Conservation (phyloP, 2,888 invertebrate species). For the Ceriagrion tenellum region DNA sequence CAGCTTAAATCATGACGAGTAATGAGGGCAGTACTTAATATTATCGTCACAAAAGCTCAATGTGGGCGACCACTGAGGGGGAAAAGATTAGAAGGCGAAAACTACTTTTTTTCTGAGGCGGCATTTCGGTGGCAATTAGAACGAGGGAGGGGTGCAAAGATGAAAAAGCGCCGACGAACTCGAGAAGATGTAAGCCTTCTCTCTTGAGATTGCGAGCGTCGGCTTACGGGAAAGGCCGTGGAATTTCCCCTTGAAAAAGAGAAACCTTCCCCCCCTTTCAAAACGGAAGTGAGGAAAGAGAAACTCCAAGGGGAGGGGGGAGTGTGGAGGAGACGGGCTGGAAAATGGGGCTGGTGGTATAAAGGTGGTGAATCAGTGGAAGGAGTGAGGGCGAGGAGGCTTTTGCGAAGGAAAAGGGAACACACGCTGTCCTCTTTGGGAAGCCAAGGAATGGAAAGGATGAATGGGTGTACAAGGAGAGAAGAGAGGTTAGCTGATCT, state of each 20-base stretch:
- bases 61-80: background rate
- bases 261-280: background rate
- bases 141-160: background rate
- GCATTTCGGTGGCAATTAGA: constrained; percentile 12
- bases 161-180: background rate
- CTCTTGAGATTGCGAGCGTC: background rate
- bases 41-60: background rate
- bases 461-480: background rate
- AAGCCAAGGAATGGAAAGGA: background rate
- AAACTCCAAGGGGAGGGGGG: no score
- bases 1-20: background rate
- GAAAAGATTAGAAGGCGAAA: background rate
- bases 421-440: background rate
- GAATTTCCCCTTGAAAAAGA: constrained; percentile 3
- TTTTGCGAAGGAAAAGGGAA: background rate
- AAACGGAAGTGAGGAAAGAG: background rate
- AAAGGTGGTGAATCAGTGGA: background rate
- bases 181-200: constrained; percentile 16
- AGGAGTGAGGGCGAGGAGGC: no score
- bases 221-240: background rate
- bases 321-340: no score
- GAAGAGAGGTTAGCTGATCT: constrained; percentile 14
- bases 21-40: background rate
- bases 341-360: no score
- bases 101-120: background rate